A percentile compares a stretch with the other conserved stretches of the same genome.
Conservation (phyloP, 1,140 invertebrate species). For the Whitmania pigra region DNA sequence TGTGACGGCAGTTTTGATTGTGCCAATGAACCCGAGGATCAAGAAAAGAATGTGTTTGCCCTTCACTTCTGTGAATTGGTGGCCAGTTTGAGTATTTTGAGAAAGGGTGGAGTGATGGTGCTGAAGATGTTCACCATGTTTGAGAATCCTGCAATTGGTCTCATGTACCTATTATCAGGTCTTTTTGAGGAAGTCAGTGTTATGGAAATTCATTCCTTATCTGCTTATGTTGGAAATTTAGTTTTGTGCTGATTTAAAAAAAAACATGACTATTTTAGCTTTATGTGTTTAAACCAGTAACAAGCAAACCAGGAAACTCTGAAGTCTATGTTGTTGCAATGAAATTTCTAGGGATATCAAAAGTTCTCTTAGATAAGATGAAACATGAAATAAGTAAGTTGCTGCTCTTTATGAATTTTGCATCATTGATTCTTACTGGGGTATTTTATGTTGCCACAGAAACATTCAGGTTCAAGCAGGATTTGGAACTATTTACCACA, state of each 20-base stretch:
- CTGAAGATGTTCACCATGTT: conserved; percentile 88
- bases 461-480: conserved; percentile 16
- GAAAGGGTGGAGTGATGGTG: conserved; percentile 61
- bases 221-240: too few relatives aligned
- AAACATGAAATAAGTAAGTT: neutral
- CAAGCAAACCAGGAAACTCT: conserved; percentile 84
- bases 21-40: conserved; percentile 63
- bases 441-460: conserved; percentile 7
- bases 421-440: conserved; percentile 11
- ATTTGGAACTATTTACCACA: conserved; percentile 49
- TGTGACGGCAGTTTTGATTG: conserved; percentile 89
- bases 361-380: conserved; percentile 31
- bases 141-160: conserved; percentile 61
- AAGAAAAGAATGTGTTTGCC: conserved; percentile 62
- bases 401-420: conserved; percentile 19
- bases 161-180: conserved; percentile 66
- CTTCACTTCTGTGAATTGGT: conserved; percentile 71
- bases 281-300: conserved; percentile 68
- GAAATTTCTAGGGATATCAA: conserved; percentile 48
- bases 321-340: conserved; percentile 74
- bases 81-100: conserved; percentile 58
- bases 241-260: neutral
- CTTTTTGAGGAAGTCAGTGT: conserved; percentile 54
- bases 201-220: neutral
- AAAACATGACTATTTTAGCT: conserved; percentile 32